Base-by-base conservation (phyloP, 2,888 invertebrate genomes). In the Kryphioiulus occultus region DNA sequence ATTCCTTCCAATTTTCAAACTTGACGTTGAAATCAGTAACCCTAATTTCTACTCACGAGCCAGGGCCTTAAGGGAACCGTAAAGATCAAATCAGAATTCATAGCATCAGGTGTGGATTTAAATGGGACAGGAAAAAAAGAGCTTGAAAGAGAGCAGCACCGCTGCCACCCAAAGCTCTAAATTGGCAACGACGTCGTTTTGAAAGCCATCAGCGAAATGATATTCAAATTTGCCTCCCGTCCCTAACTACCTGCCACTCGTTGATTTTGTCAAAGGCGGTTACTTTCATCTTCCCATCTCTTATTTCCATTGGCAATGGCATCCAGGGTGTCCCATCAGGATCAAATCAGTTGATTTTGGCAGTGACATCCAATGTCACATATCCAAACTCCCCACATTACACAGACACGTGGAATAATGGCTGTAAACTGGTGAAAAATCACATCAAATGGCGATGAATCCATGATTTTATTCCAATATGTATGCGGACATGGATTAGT, bases 21-120 rank as follows among this genome's bases (percentile, higher is more conserved):
- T 53, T n/a, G 53, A 53, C 5, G 17, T 17, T 17, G 47, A 47
- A 17, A 47, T 15, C 47, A 10, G 15, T 47, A 47, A 17, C 9
- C 47, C 17, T 47, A 47, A 47, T 17, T 47, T 47, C 17, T 53
- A 53, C n/a, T 53, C n/a, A 19, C 19, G 53, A 53, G 53, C 0
- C 19, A 26, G 22, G 9, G 26, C 22, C n/a, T 68, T 26, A 68
- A 26, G 68, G 22, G 26, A 22, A 9, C 26, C 68, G 10, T 68
- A 68, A 68, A 68, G 68, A 68, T 68, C 26, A 68, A 68, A 68
- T 68, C 68, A 26, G 22, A 68, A 68, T 68, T 68, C 68, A 68
- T 26, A 68, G 68, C 68, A 68, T 68, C 68, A 68, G 22, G 68
- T 68, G 68, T 68, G 68, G 68, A 26, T 68, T 26, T 68, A 68